Percentiles rank a stretch among this genome's conserved stretches.
Conservation (phyloP, 2,888 invertebrate species). For the Heliconius hortense region DNA sequence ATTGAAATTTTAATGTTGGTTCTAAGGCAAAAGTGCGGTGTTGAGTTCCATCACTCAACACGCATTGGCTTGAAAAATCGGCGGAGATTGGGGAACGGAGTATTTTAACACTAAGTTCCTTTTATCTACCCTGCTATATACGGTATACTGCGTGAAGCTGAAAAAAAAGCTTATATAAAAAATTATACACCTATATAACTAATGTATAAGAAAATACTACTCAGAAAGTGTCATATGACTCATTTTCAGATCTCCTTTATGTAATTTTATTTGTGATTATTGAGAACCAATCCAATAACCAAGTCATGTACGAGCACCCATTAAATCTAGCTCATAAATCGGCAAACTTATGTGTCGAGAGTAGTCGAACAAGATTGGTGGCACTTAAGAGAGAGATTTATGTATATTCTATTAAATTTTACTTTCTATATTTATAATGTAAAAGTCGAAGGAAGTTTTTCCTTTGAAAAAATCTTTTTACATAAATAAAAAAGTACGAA, state of each 20-base stretch:
- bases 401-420: slow-evolving; percentile 34
- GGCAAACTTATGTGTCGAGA: slow-evolving; percentile 37
- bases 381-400: slow-evolving; percentile 41
- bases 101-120: too few relatives aligned
- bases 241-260: slow-evolving; percentile 21
- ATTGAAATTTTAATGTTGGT: too few relatives aligned
- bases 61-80: too few relatives aligned
- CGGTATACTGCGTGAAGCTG: too few relatives aligned
- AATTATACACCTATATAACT: too few relatives aligned
- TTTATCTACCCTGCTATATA: too few relatives aligned
- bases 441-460: neutral
- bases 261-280: slow-evolving; percentile 41
- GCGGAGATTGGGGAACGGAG: too few relatives aligned
- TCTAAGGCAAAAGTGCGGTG: too few relatives aligned
- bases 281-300: slow-evolving; percentile 44
- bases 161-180: too few relatives aligned
- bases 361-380: slow-evolving; percentile 37
- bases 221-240: neutral
- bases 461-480: too few relatives aligned
- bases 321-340: slow-evolving; percentile 40
- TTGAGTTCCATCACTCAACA: too few relatives aligned
- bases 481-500: too few relatives aligned
- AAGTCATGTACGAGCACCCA: slow-evolving; percentile 36
- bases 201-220: neutral
- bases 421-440: slow-evolving; percentile 8